A percentile compares a stretch with the other conserved stretches of the same genome.
These are phyloP conservation scores for Mustelus asterias DNA, from an alignment of 2,113 vertebrate species.

Conservation along the genomic window DNA sequence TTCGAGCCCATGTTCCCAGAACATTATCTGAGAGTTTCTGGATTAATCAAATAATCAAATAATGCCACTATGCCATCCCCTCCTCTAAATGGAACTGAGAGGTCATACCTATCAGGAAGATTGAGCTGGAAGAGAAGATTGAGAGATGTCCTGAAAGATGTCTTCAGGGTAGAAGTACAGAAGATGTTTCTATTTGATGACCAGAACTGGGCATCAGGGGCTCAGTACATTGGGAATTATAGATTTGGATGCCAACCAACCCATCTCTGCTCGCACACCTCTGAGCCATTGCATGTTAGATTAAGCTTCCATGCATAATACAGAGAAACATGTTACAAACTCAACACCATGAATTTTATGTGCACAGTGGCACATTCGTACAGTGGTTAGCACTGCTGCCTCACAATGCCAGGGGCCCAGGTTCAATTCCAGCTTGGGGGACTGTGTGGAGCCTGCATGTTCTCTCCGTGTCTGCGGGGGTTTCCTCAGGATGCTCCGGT, in stretches of 20 bases:
- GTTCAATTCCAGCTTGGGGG: no score
- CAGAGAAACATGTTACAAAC: not conserved
- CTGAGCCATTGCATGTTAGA: not conserved
- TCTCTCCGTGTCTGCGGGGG: no score
- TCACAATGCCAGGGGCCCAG: no score
- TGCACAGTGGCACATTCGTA: no score
- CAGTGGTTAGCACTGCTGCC: no score
- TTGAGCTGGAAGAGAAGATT: not conserved
- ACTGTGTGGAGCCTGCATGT: no score
- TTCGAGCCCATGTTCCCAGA: no score
- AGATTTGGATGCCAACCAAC: not conserved
- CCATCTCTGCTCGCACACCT: not conserved
- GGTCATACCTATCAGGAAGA: not conserved
- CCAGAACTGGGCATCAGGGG: not conserved
- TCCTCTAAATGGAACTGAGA: not conserved
- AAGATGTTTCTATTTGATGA: not conserved
- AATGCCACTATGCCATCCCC: no score
- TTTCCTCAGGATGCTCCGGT: no score
- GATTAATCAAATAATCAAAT: no score
- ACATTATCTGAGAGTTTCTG: no score
- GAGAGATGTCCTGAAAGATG: not conserved
- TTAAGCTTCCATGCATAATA: not conserved
- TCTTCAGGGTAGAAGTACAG: not conserved
- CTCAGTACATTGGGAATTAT: not conserved
- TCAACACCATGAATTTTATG: no score